phyloP scores from a whole-genome alignment of 2,113 vertebrate genomes.

The Burhinus oedicnemus region DNA sequence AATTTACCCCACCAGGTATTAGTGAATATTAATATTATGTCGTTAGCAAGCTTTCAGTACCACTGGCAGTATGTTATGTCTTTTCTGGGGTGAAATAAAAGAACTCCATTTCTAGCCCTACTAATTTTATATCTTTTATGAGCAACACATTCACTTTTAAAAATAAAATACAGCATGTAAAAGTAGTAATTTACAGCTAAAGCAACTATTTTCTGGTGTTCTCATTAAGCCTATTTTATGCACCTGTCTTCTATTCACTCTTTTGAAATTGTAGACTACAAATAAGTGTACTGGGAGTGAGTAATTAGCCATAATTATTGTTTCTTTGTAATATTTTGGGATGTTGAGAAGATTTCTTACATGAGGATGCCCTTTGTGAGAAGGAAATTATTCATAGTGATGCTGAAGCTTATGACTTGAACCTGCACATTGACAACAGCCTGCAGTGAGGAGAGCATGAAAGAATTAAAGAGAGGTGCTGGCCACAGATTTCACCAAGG shows the following conservation, averaged over 20 bases:
- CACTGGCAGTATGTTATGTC: neutral
- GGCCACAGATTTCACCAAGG: neutral
- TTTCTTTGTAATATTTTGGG: slow-evolving; percentile 60
- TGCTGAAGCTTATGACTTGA: slow-evolving; percentile 10
- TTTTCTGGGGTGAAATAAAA: slow-evolving; percentile 33
- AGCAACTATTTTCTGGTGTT: slow-evolving; percentile 36
- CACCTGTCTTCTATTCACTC: slow-evolving; percentile 59
- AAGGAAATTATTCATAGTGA: neutral
- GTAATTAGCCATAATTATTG: slow-evolving; percentile 55
- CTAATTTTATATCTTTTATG: slow-evolving; percentile 13
- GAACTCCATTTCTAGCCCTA: neutral
- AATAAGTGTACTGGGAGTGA: slow-evolving; percentile 17
- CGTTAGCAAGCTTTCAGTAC: neutral
- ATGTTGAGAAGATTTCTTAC: slow-evolving; percentile 9
- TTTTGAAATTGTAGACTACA: slow-evolving; percentile 29
- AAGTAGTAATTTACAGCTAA: slow-evolving; percentile 54
- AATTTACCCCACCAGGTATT: neutral
- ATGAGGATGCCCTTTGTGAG: neutral
- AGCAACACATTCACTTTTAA: slow-evolving; percentile 2
- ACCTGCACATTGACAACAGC: neutral
- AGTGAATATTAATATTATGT: slow-evolving; percentile 34
- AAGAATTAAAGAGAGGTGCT: slow-evolving; percentile 18
- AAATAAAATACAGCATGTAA: slow-evolving; percentile 19
- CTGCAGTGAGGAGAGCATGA: neutral
- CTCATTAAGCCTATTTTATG: slow-evolving; percentile 47